Evolutionary conservation across 1,140 invertebrate species (phyloP), one percentile per base, ranked within the genome.

Genomic region (Eciton burchellii): DNA sequence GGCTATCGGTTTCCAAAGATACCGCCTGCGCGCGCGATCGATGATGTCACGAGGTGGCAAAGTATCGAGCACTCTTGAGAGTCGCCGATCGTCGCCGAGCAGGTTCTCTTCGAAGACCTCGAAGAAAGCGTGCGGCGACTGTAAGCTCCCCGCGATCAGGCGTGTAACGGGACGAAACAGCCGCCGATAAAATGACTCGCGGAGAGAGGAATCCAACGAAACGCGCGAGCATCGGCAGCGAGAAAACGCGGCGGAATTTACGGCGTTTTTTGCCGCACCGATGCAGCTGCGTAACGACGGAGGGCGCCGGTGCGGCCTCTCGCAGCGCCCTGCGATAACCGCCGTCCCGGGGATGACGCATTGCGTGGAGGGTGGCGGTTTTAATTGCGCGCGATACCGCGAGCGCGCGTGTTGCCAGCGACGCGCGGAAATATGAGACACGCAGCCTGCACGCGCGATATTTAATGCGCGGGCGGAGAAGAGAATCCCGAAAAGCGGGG

Each of bases 181-280:
- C 9, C 19, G 11, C 43, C n/a, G 35, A 81, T 47, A 52, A 26
- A 57, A 70, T 79, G 70, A 79, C 14, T 79, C 49, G 70, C 12
- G 35, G 24, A 35, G 16, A 70, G 52, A 45, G 41, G 14, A 45
- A 79, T 79, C 70, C 52, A 79, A 68, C 56, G 49, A 21, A 26
- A 79, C 74, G 49, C 16, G 63, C 24, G 63, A 79, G n/a, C n/a
- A 70, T 54, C 56, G 70, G 14, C 35, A 35, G 43, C 26, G 11
- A 79, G 74, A 79, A 79, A 68, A 57, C 35, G 62, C n/a, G 63
- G 19, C 56, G 68, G 26, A 79, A 68, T 79, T 79, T 79, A 79
- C 35, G 74, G n/a, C 35, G 12, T 45, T 56, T 79, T 68, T 56
- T 79, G 35, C 52, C 54, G 47, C 9, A 8, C 19, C 62, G 29